These are phyloP conservation scores for Mormyrops boulengeri DNA, from an alignment of 2,797 vertebrate species.

Conservation along the genomic window DNA sequence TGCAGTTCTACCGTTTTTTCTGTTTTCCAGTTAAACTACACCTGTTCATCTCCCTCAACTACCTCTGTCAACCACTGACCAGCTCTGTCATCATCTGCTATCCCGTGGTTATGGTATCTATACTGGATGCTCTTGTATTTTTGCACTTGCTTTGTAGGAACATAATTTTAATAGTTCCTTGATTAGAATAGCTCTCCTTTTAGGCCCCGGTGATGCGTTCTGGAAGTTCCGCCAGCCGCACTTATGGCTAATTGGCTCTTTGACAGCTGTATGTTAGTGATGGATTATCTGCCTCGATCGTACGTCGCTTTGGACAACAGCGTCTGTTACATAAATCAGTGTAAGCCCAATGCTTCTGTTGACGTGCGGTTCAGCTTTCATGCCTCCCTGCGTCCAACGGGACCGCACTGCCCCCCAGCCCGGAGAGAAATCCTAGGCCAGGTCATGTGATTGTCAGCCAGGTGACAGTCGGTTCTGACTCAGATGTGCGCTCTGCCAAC, in stretches of 20 bases:
- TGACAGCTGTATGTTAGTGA: neutral
- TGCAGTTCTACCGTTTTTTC: neutral
- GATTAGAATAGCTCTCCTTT: neutral
- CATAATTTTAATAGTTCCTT: neutral
- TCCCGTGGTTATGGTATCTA: neutral
- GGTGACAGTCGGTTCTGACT: constrained; percentile 49
- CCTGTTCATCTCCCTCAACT: neutral
- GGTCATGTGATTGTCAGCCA: constrained; percentile 33
- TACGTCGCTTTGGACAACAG: neutral
- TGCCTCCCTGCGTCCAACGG: neutral
- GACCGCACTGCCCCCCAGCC: neutral
- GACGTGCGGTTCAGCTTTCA: neutral
- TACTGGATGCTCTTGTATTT: neutral
- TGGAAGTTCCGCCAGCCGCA: neutral
- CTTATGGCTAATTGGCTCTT: neutral
- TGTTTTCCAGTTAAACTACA: neutral
- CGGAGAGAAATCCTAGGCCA: constrained; percentile 32
- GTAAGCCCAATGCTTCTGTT: neutral
- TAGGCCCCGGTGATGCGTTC: neutral
- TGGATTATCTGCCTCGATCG: neutral
- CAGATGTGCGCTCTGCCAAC: constrained; percentile 51
- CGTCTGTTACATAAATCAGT: neutral
- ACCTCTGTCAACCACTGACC: neutral
- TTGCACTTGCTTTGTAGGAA: neutral
- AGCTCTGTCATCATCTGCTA: neutral